Percentiles rank a stretch among this genome's conserved stretches.
phyloP scores from a whole-genome alignment of 2,888 invertebrate species.

The Orthonevra nobilis region DNA sequence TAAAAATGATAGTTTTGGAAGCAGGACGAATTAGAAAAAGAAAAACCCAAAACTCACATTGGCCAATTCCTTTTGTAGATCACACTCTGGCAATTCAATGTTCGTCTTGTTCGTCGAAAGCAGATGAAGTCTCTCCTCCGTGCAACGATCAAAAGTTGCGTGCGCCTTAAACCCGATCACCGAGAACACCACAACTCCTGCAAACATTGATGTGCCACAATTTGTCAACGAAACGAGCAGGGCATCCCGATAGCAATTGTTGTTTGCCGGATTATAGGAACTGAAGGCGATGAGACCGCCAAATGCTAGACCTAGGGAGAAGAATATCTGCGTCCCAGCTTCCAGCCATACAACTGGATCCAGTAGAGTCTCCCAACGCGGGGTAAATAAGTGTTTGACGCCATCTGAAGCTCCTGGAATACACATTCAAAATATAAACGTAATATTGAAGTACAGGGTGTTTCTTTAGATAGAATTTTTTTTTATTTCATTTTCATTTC shows the following conservation, averaged over 20 bases:
- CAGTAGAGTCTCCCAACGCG: constrained; percentile 93
- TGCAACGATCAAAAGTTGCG: constrained; percentile 79
- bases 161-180: constrained; percentile 93
- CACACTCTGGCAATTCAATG: constrained; percentile 85
- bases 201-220: constrained; percentile 97
- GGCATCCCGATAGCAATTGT: constrained; percentile 97
- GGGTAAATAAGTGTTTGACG: constrained; percentile 92
- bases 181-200: constrained; percentile 97
- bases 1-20: constrained; percentile 82
- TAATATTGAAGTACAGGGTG: no score
- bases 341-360: constrained; percentile 98
- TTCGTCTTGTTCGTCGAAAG: constrained; percentile 84
- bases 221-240: constrained; percentile 95
- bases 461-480: no score
- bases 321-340: constrained; percentile 98
- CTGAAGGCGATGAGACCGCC: constrained; percentile 96
- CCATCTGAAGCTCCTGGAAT: constrained; percentile 85
- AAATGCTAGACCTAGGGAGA: constrained; percentile 96
- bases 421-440: no score
- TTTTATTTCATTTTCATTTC: no score
- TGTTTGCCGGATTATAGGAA: constrained; percentile 97
- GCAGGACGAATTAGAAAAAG: constrained; percentile 5
- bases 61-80: constrained; percentile 91
- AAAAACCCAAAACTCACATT: constrained; percentile 84
- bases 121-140: constrained; percentile 80